Evolutionary conservation across 2,113 vertebrate genomes (phyloP), one percentile per base, ranked within the genome.

Genomic region (Myiozetetes cayanensis): DNA sequence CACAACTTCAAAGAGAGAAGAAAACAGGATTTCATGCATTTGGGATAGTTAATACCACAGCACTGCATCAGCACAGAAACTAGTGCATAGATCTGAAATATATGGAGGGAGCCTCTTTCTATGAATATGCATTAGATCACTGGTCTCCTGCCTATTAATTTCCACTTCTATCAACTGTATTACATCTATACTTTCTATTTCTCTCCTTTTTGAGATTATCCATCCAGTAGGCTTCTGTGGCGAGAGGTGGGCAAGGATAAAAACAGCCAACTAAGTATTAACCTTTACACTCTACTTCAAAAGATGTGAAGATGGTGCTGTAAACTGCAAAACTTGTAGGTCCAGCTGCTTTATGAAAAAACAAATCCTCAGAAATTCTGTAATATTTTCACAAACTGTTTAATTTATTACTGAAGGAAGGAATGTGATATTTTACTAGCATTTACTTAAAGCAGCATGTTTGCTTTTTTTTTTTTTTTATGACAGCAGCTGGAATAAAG

Each of bases 361-460:
- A 0, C 37, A 90, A 46, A 94, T 58, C 68, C 37, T 93, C 75
- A 25, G 63, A 97, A 88, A 55, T 55, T 88, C 50, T 35, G 79
- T 67, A 90, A 90, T 86, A 90, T 90, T 93, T 93, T 86, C 55
- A 88, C 56, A 77, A 83, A 50, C 31, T 44, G 4, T 72, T 89
- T 85, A 65, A 89, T 87, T 96, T 94, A 85, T 96, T 86, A 46
- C 72, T 80, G 27, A 80, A 58, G 50, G 88, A 93, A 92, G 62
- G 92, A 96, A 96, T 80, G 75, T 83, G 94, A 67, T 88, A 53
- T 94, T 96, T 95, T 95, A 92, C 47, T 86, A 86, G 50, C 28
- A 70, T 96, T 96, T 93, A 61, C 77, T 91, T 87, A 75, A 75
- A 76, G 52, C 44, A 91, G 25, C 23, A n/a, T 61, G 30, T 16